Evolutionary conservation across 2,113 vertebrate genomes (phyloP), one percentile per base, ranked within the genome.

Genomic region (Furnarius figulus): DNA sequence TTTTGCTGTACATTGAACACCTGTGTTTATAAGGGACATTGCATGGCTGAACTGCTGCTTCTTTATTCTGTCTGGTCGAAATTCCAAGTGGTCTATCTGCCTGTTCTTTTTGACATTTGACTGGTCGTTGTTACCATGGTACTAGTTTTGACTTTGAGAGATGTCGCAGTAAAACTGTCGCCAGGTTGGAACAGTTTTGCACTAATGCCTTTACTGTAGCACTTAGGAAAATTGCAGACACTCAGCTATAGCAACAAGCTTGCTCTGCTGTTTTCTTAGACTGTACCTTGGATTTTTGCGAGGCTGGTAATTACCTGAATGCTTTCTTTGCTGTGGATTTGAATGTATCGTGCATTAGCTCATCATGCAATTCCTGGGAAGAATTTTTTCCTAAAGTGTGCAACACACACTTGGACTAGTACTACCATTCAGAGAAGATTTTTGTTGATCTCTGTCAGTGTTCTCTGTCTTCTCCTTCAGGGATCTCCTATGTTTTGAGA

Each of bases 91-190:
- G 40, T 76, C 35, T 83, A 90, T 86, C 83, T 67, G 31, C 59
- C 46, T 66, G 31, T 73, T 85, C 33, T 83, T 95, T 86, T 47
- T 75, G 77, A 81, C 56, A 68, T 90, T 84, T 93, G 83, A 75
- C 68, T 93, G 84, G 73, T 78, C 61, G 14, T 86, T 74, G 83
- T 95, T 97, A 75, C 89, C 80, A 39, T 87, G 68, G 89, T 72
- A 78, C 83, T 68, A 71, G 3, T 88, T 85, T 55, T 70, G 90
- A 86, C 78, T 92, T 77, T n/a, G 61, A 86, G 86, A 71, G 47
- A 75, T 74, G 65, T 77, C 49, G 35, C 83, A 49, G 42, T 68
- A 71, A 71, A 80, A 66, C 37, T 74, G 12, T 85, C 80, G 61
- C 68, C 33, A 31, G 33, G 42, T 56, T 92, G 61, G 56, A 90